Base-by-base conservation (phyloP, 1,140 invertebrate species). In the Magallana gigas region DNA sequence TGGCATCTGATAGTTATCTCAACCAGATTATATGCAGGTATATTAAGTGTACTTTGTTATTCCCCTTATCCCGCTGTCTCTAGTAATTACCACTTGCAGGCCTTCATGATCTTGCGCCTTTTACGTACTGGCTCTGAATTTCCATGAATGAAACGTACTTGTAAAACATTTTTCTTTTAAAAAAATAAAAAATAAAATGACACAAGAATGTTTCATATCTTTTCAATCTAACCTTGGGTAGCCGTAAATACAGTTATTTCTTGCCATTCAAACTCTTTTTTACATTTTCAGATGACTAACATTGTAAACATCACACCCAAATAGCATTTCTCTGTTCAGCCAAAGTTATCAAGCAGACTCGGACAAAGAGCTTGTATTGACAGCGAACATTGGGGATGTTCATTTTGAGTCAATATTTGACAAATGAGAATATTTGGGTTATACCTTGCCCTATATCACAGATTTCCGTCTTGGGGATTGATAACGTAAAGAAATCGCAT, bases 11-110 rank as follows among this genome's bases (percentile, higher is more conserved):
- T 76, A 18, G 68, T 76, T 76, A 76, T 76, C 68, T 76, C 68
- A 29, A 36, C 11, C 11, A 76, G 68, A 76, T 76, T 76, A 76
- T 76, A 29, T 76, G 68, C 68, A 76, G 68, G 68, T 76, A 76
- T 76, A 76, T 76, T 76, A 76, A 76, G 68, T 76, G 68, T 29
- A 76, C 68, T 76, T 76, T 11, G 68, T 76, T 76, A 76, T 76
- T 29, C 23, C 68, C 68, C 68, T 76, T 76, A 29, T 23, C 3
- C 68, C 29, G 8, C 18, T 29, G 23, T 76, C 23, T 48, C 68
- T 9, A 29, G 36, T 76, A 76, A 76, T 76, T 76, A 76, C 23
- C 18, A 12, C 23, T 29, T 12, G 8, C 8, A 48, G 68, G 23
- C 23, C 68, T 29, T 29, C 36, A 8, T 11, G 18, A 76, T 76